Percentiles rank a stretch among this genome's conserved stretches.
Conservation (phyloP, 2,797 vertebrate species). For the Hypotaenidia okinawae region DNA sequence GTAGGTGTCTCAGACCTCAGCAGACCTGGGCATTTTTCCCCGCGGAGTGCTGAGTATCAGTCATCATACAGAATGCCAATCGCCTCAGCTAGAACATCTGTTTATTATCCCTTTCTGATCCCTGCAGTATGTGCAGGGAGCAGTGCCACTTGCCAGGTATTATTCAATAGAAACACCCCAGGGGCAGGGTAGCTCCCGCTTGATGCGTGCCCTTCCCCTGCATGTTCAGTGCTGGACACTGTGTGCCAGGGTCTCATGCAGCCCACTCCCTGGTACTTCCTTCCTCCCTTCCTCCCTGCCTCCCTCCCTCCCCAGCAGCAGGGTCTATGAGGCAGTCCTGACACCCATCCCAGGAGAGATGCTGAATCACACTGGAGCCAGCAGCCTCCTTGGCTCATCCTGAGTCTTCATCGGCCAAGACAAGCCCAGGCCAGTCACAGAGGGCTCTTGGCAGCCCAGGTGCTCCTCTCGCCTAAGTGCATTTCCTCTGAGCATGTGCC, state of each 20-base stretch:
- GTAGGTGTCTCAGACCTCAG: background rate
- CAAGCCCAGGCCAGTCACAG: background rate
- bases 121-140: background rate
- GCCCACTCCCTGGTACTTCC: background rate
- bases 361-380: background rate
- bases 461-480: background rate
- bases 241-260: fast-evolving
- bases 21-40: background rate
- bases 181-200: background rate
- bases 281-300: background rate
- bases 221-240: fast-evolving
- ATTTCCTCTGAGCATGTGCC: background rate
- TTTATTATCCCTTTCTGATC: background rate
- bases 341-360: background rate
- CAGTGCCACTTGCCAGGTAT: background rate
- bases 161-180: background rate
- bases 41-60: background rate
- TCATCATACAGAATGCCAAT: background rate
- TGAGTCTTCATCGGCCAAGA: background rate
- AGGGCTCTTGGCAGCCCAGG: background rate
- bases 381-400: background rate
- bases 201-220: background rate
- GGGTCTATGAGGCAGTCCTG: background rate
- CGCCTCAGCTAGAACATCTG: background rate
- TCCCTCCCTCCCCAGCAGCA: background rate